Evolutionary conservation across 1,140 invertebrate genomes (phyloP).

Genomic region (Pemphigus obesinymphae): DNA sequence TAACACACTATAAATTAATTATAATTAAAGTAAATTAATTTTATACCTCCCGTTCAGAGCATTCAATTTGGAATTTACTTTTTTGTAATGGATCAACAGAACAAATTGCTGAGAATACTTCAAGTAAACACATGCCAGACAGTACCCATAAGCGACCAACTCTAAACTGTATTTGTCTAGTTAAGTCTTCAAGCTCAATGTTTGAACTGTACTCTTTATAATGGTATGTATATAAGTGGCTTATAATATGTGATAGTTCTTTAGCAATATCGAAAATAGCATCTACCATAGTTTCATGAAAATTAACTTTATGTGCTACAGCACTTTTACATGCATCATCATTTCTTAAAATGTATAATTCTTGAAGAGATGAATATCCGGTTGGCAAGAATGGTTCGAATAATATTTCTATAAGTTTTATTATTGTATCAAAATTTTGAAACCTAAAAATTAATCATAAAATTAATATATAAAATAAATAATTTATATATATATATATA

Average conservation of each 20-base stretch:
- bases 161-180: conserved; percentile 13
- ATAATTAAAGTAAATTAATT: background rate
- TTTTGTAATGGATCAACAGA: conserved; percentile 28
- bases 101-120: background rate
- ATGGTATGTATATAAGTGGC: background rate
- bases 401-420: background rate
- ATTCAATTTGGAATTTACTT: background rate
- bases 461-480: background rate
- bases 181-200: background rate
- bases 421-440: background rate
- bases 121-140: conserved; percentile 14
- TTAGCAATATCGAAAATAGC: conserved; percentile 13
- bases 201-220: background rate
- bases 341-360: background rate
- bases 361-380: background rate
- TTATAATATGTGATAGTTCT: background rate
- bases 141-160: conserved; percentile 18
- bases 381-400: background rate
- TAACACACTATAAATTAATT: background rate
- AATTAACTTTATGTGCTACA: background rate
- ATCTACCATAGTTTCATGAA: background rate
- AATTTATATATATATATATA: background rate
- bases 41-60: background rate
- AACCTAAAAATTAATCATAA: conserved; percentile 12
- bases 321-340: background rate